Evolutionary conservation across 1,140 invertebrate genomes (phyloP).

Genomic region (Caligus rogercresseyi): DNA sequence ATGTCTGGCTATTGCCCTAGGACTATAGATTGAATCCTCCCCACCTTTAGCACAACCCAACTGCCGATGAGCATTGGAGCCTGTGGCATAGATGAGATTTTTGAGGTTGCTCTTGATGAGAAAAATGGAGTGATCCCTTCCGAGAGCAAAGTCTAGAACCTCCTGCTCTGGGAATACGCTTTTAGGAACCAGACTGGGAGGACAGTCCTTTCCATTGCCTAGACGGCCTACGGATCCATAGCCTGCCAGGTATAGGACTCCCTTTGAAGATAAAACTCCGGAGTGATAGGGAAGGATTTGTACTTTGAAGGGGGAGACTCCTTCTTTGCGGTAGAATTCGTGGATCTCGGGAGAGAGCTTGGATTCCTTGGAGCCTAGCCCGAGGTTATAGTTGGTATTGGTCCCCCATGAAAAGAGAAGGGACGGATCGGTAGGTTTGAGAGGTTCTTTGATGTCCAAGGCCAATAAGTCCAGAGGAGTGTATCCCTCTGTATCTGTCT

Average conservation of each 20-base stretch:
- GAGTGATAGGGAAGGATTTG: not conserved
- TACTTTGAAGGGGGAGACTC: not conserved
- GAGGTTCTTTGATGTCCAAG: not conserved
- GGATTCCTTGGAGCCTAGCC: not conserved
- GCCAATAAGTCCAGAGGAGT: not conserved
- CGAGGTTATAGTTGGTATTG: not conserved
- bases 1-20: not conserved
- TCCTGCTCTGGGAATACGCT: not conserved
- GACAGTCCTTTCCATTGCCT: not conserved
- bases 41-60: too few relatives aligned
- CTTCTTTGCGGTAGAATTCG: not conserved
- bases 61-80: not conserved
- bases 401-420: not conserved
- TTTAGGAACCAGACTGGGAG: not conserved
- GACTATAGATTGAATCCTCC: not conserved
- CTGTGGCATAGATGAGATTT: not conserved
- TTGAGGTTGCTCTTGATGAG: not conserved
- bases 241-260: not conserved
- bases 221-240: not conserved
- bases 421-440: too few relatives aligned
- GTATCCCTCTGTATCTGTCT: not conserved
- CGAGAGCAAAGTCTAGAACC: not conserved
- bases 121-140: not conserved
- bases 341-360: not conserved
- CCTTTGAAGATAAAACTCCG: not conserved